phyloP scores from a whole-genome alignment of 2,113 vertebrate species.

The Columba livia region DNA sequence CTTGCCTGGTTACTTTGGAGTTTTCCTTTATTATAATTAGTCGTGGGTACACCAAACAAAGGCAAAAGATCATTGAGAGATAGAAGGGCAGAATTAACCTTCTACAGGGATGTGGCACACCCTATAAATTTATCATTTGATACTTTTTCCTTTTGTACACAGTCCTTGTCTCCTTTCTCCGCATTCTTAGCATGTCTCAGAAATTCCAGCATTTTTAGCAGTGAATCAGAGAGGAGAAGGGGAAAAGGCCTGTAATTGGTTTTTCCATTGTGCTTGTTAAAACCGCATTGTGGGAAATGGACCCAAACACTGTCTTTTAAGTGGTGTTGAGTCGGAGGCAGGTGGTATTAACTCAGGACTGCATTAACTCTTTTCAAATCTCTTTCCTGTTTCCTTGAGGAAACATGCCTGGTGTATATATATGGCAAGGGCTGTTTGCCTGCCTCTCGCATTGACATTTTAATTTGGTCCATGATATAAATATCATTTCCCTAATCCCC shows the following conservation, averaged over 20 bases:
- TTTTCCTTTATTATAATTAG: constrained; percentile 5
- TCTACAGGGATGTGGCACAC: neutral
- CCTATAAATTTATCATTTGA: constrained; percentile 1
- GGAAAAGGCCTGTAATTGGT: constrained; percentile 57
- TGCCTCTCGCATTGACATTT: constrained; percentile 73
- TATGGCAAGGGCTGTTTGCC: constrained; percentile 69
- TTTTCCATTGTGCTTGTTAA: constrained; percentile 68
- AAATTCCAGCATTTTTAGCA: constrained; percentile 57
- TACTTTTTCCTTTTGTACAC: neutral
- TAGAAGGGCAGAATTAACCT: neutral
- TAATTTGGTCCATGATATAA: constrained; percentile 81
- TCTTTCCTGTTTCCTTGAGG: constrained; percentile 66
- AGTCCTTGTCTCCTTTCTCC: constrained; percentile 11
- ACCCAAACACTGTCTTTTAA: constrained; percentile 70
- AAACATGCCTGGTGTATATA: constrained; percentile 59
- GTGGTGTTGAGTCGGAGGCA: constrained; percentile 71
- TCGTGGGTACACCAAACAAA: neutral
- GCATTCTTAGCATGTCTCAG: constrained; percentile 61
- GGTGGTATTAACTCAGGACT: constrained; percentile 68
- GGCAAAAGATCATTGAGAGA: neutral
- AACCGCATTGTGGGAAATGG: constrained; percentile 65
- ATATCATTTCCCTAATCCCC: constrained; percentile 82
- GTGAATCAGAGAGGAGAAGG: constrained; percentile 44
- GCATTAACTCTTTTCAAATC: constrained; percentile 69
- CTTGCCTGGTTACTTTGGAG: neutral